Base-by-base conservation (phyloP, 1,140 invertebrate genomes). In the Doryteuthis pealeii region DNA sequence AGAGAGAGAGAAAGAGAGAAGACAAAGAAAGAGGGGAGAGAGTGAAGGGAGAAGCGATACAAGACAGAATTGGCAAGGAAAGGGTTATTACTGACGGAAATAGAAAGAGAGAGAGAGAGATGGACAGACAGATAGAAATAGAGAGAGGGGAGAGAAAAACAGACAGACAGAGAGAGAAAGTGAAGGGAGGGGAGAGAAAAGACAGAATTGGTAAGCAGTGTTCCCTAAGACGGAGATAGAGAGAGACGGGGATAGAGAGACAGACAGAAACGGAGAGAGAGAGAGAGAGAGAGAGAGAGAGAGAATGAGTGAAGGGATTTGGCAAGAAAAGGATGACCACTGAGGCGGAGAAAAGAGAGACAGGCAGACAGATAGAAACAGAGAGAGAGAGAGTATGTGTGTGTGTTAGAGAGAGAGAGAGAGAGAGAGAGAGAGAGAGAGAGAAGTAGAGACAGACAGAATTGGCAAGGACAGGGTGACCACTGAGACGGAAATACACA, bases 1-100 rank as follows among this genome's bases (percentile, higher is more conserved):
- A 74, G 65, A 32, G 62, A 68, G 26, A 45, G 62, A 68, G 66
- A 68, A 66, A 10, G 62, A 66, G 62, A 26, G 62, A 66, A 30
- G 62, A 66, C 8, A 26, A 26, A 26, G 62, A 66, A 26, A 26
- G 10, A 66, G 62, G 26, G 26, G 62, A 66, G 26, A 14, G 26
- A 66, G 62, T 26, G 62, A 66, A 30, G 26, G 26, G 30, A 30
- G 26, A 26, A 66, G 62, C 10, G 62, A 66, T 10, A 66, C 8
- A 66, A 68, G 10, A 72, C 5, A 40, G 22, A 65, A 54, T 58
- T 43, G 33, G 71, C 58, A 35, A 68, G 32, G 62, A 33, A 32
- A 45, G 62, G 72, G 65, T n/a, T n/a, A n/a, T n/a, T n/a, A n/a
- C n/a, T n/a, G n/a, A n/a, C n/a, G n/a, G 31, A 32, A 66, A 68